Conservation (phyloP, 2,888 invertebrate species). For the Criorhina ranunculi region DNA sequence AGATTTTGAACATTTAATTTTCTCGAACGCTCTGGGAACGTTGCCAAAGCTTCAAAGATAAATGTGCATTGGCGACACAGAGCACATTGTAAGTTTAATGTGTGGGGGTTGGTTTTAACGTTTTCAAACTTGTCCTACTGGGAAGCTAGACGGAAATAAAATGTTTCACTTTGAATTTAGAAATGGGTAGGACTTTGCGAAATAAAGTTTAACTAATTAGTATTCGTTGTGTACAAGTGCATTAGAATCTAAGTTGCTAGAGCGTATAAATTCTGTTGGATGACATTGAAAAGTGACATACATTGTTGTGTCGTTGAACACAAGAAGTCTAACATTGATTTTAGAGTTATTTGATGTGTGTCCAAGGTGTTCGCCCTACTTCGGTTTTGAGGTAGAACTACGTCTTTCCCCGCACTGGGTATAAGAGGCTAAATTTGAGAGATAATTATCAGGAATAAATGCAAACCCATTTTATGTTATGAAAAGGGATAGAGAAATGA, state of each 20-base stretch:
- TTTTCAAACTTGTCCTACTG: conserved; percentile 13
- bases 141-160: neutral
- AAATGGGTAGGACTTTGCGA: neutral
- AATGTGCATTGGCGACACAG: conserved; percentile 35
- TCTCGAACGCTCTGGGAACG: conserved; percentile 28
- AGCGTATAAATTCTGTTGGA: neutral
- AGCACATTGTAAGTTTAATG: conserved; percentile 8
- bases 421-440: too few species aligned
- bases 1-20: neutral
- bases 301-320: too few species aligned
- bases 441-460: too few species aligned
- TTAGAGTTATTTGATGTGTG: too few species aligned
- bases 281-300: neutral
- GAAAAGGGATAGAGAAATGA: too few species aligned
- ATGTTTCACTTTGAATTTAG: neutral
- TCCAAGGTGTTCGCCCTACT: too few species aligned
- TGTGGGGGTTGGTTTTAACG: neutral
- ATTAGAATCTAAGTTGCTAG: conserved; percentile 1
- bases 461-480: too few species aligned
- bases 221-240: conserved; percentile 5
- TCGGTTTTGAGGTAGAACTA: too few species aligned
- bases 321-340: too few species aligned
- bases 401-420: too few species aligned
- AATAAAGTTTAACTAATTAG: conserved; percentile 12
- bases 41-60: conserved; percentile 43